Base-by-base conservation (phyloP, 1,140 invertebrate species). In the Pteromalus puparum region DNA sequence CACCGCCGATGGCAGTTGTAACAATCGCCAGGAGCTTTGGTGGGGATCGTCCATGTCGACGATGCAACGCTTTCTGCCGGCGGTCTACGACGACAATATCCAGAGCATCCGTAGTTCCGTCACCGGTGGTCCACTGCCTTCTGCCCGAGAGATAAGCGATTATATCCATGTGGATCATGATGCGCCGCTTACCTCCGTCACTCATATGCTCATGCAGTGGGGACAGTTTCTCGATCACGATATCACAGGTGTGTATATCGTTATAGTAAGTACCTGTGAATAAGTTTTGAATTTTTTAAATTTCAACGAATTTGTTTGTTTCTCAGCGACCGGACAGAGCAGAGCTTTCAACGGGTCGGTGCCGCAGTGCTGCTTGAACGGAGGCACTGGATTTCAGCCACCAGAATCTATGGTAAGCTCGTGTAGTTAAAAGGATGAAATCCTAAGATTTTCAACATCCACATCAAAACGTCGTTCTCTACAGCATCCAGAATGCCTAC, bases 121-220 rank as follows among this genome's bases (percentile, higher is more conserved):
- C 4, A 93, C 93, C 42, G 95, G 95, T 34, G 90, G 88, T 46
- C 90, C 92, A 13, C 90, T 97, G 5, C 96, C 96, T 12, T 96
- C 95, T 61, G 94, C 96, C 1, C 90, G 96, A 68, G 94, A 95
- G 77, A 94, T 97, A 74, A 96, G 95, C 87, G 91, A 94, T 9
- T 86, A 94, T 15, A 94, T 97, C 70, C 96, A 97, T 88, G 93
- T 94, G 77, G 94, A 95, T 21, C 92, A 92, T 81, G 94, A 96
- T 83, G 91, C 94, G 84, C 85, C 93, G 53, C 42, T 91, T 0
- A 87, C 89, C 0, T 93, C 93, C 3, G 91, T 96, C 12, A 97
- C 97, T 0, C 95, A 97, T 68, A 95, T 98, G 95, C 92, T 97
- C 18, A 97, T 97, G 95, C 97, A 98, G 90, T 97, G 97, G 97